Base-by-base conservation (phyloP, 64 coral and sea anemone genomes). In the Montipora efflorescens region DNA sequence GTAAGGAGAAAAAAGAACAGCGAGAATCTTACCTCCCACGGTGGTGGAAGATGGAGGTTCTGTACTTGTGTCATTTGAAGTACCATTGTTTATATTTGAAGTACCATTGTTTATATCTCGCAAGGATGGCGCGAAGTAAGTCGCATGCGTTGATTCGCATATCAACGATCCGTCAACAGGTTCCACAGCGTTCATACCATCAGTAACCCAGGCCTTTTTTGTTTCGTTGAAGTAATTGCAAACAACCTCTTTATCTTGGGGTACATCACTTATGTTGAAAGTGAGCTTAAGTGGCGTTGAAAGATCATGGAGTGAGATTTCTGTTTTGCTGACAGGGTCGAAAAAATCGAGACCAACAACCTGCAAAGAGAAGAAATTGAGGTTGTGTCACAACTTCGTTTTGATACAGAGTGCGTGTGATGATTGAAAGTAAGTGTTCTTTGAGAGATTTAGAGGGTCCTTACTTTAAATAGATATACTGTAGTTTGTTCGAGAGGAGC, bases 71-170 rank as follows among this genome's bases (percentile, higher is more conserved):
- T 5, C 0, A 10, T 84, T 84, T 0, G 28, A 44, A 5, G 51
- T 22, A 8, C 48, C 22, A 16, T 58, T 80, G 44, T 1, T 44
- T 47, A 67, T 16, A 5, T 67, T 84, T 0, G 28, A 44, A 5
- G 51, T 22, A 8, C 48, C 22, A 16, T 58, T 80, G 44, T 1
- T 44, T 47, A 67, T 16, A 5, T 67, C 1, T 15, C 11, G 53
- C 53, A 5, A 57, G 53, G 61, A 84, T 28, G 87, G 70, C 55
- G 48, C 87, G 28, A 88, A 88, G 70, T 75, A 57, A 46, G 87
- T 88, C 36, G 74, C 50, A 48, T 88, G 87, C 1, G 69, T 58
- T 76, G 70, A 76, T 20, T 58, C 13, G 73, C 87, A 88, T 13
- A 1, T 23, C 9, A 88, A 55, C 10, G 69, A 9, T 48, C 68